Conservation (phyloP, 2,797 vertebrate species). For the Pelochelys cantorii region DNA sequence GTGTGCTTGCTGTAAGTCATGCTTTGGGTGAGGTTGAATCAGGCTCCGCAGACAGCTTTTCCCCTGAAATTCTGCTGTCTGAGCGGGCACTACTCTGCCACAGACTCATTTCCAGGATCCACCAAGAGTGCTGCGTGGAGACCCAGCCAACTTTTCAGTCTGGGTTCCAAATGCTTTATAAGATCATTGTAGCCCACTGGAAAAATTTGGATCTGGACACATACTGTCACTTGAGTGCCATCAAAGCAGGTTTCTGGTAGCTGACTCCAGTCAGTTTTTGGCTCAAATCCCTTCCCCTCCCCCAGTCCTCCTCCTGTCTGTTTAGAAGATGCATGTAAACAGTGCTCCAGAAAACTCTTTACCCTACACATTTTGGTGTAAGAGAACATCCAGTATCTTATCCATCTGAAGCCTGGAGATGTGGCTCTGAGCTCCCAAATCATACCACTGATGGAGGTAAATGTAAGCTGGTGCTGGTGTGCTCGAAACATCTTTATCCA, state of each 20-base stretch:
- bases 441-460: background rate
- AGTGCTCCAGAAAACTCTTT: background rate
- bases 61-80: background rate
- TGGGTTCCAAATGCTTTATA: background rate
- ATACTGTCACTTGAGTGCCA: background rate
- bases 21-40: background rate
- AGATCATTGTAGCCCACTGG: background rate
- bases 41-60: background rate
- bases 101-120: too few species aligned
- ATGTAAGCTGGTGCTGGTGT: background rate
- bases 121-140: too few species aligned
- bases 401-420: background rate
- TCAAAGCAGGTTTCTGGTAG: background rate
- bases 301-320: background rate
- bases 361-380: background rate
- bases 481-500: background rate
- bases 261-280: background rate
- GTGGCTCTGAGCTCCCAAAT: background rate
- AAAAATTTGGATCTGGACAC: accelerated
- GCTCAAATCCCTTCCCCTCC: too few species aligned
- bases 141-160: slow-evolving; percentile 57
- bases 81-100: background rate
- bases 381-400: background rate
- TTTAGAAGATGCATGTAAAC: background rate
- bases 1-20: background rate